These are phyloP conservation scores for Tenrec ecaudatus DNA, from an alignment of 2,113 vertebrate genomes.

Conservation along the genomic window DNA sequence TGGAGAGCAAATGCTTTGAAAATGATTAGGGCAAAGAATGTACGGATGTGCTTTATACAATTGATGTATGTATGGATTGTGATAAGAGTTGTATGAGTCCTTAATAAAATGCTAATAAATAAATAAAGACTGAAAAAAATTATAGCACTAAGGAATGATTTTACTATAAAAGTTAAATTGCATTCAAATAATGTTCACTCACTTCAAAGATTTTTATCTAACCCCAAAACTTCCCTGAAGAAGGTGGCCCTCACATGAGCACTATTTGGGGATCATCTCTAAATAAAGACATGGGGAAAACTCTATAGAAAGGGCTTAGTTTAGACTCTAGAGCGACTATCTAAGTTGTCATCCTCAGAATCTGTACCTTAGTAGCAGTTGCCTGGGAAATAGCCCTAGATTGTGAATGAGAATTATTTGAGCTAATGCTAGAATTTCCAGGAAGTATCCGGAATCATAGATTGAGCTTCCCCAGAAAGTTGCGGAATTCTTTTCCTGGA, in stretches of 20 bases:
- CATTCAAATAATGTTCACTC: slow-evolving; percentile 33
- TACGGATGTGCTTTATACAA: no score
- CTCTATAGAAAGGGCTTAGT: background rate
- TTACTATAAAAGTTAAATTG: slow-evolving; percentile 26
- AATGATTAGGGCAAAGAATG: no score
- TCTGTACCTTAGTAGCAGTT: background rate
- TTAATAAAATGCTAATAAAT: no score
- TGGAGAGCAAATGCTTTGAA: no score
- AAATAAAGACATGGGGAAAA: slow-evolving; percentile 29
- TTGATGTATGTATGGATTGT: no score
- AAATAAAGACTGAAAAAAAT: slow-evolving; percentile 25
- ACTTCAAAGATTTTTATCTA: slow-evolving; percentile 18
- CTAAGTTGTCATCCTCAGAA: background rate
- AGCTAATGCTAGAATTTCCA: slow-evolving; percentile 34
- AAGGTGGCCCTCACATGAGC: background rate
- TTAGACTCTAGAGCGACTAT: background rate
- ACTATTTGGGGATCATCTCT: background rate
- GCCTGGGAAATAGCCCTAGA: background rate
- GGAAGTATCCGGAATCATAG: slow-evolving; percentile 6
- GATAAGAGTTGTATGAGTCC: no score
- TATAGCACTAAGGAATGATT: slow-evolving; percentile 41
- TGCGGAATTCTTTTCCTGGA: background rate
- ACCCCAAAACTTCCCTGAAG: background rate
- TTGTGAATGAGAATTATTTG: slow-evolving; percentile 27
- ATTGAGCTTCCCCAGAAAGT: slow-evolving; percentile 29